Conservation (phyloP, 2,888 invertebrate species). For the Pristionchus fissidentatus region DNA sequence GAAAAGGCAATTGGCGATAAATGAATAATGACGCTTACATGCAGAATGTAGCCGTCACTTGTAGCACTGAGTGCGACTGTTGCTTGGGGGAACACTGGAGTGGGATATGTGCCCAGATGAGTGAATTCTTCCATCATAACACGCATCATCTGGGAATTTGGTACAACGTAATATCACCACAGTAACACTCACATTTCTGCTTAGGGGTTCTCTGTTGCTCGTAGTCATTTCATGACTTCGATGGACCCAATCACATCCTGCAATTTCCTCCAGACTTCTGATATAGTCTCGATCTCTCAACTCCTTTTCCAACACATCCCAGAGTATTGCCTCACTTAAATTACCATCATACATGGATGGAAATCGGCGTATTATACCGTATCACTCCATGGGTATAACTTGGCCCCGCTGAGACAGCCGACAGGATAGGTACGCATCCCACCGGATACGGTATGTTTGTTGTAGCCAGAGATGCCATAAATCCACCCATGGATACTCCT, state of each 20-base stretch:
- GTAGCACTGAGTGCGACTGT: neutral
- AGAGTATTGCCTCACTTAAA: conserved; percentile 51
- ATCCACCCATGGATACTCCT: conserved; percentile 75
- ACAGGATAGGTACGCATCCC: conserved; percentile 22
- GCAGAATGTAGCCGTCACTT: conserved; percentile 36
- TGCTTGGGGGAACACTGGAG: conserved; percentile 78
- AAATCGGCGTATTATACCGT: neutral
- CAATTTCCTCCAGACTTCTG: conserved; percentile 41
- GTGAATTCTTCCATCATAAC: conserved; percentile 99
- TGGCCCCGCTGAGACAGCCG: conserved; percentile 86
- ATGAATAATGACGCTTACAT: neutral
- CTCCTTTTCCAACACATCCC: conserved; percentile 56
- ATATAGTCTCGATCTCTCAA: conserved; percentile 50
- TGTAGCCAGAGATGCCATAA: conserved; percentile 98
- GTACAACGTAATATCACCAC: neutral
- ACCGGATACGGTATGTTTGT: conserved; percentile 95
- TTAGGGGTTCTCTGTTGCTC: conserved; percentile 51
- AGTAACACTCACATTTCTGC: conserved; percentile 50
- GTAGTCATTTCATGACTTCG: conserved; percentile 51
- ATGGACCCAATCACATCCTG: conserved; percentile 59
- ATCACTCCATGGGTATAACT: conserved; percentile 87
- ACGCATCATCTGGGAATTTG: conserved; percentile 83
- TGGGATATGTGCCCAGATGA: conserved; percentile 91
- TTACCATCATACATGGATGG: neutral
- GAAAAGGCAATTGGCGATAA: neutral